Conservation (phyloP, 2,888 invertebrate species). For the Trichopoda pennipes region DNA sequence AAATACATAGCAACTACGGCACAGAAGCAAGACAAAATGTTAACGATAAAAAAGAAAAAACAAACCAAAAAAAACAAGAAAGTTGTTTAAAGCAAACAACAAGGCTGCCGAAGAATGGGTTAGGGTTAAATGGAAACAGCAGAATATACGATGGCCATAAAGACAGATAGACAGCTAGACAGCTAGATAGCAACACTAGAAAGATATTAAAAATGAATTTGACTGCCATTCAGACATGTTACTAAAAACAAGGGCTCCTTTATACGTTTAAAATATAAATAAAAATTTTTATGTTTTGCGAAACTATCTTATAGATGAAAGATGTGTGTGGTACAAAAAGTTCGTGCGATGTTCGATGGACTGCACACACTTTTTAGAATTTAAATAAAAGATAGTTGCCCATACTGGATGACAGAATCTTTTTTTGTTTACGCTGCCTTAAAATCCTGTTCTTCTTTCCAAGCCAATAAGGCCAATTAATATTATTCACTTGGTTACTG, state of each 20-base stretch:
- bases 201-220: constrained; percentile 3
- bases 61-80: constrained; percentile 18
- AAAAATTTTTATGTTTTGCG: constrained; percentile 1
- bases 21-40: constrained; percentile 5
- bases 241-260: background rate
- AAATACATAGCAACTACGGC: background rate
- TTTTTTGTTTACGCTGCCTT: too few relatives aligned
- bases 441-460: too few relatives aligned
- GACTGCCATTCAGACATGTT: constrained; percentile 22
- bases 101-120: constrained; percentile 64
- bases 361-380: too few relatives aligned
- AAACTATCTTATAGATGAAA: background rate
- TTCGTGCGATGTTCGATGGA: too few relatives aligned
- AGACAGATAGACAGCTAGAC: background rate
- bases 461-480: too few relatives aligned
- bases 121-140: constrained; percentile 59
- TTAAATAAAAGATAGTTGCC: too few relatives aligned
- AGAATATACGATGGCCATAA: constrained; percentile 36
- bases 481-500: too few relatives aligned
- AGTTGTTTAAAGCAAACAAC: constrained; percentile 52
- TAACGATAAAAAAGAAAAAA: background rate
- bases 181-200: background rate
- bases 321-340: too few relatives aligned
- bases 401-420: too few relatives aligned
- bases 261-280: constrained; percentile 24